Percentiles rank a stretch among this genome's conserved stretches.
Conservation (phyloP, 1,140 invertebrate genomes). For the Bathynomus jamesi region DNA sequence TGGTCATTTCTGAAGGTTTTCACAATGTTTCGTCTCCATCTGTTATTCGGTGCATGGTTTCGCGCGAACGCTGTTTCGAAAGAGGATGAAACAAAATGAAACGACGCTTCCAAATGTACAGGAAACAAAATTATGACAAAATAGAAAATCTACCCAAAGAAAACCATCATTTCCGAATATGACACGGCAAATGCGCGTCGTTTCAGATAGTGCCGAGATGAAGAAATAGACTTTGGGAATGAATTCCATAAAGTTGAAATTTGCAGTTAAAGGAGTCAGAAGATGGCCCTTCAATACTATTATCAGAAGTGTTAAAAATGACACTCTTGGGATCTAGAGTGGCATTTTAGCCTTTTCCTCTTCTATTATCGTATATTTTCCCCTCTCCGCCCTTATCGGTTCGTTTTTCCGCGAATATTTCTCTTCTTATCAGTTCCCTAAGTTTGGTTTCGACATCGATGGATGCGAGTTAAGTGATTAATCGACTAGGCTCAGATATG, state of each 20-base stretch:
- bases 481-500: not conserved
- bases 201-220: not conserved
- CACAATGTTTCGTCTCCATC: not conserved
- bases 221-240: not conserved
- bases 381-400: not conserved
- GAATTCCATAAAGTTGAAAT: not conserved
- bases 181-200: not conserved
- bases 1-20: not conserved
- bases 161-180: not conserved
- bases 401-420: not conserved
- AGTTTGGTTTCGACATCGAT: not conserved
- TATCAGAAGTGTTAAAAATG: slow-evolving; percentile 1
- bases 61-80: not conserved
- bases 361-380: not conserved
- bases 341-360: not conserved
- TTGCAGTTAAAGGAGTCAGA: not conserved
- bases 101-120: not conserved
- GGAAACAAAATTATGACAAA: slow-evolving; percentile 1
- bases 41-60: not conserved
- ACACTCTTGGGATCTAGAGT: slow-evolving; percentile 1
- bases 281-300: not conserved
- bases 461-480: not conserved
- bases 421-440: not conserved
- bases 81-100: not conserved
- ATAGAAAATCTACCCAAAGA: slow-evolving; percentile 1